Conservation (phyloP, 2,797 vertebrate genomes). For the Margarornis squamiger region DNA sequence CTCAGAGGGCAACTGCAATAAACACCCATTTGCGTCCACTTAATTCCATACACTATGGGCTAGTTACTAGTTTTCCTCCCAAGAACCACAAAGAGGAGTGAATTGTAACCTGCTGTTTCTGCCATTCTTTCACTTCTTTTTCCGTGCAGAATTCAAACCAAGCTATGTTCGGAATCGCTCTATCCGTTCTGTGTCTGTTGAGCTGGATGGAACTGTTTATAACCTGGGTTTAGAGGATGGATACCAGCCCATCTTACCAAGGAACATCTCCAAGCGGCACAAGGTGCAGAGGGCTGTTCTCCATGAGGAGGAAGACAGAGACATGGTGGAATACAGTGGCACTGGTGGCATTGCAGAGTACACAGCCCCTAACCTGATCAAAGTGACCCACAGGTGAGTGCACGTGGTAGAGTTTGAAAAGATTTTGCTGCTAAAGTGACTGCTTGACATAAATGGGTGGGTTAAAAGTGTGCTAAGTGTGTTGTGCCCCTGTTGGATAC, state of each 20-base stretch:
- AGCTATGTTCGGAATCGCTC: slow-evolving; percentile 86
- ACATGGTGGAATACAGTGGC: slow-evolving; percentile 83
- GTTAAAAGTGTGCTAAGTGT: not conserved
- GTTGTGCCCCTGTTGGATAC: not conserved
- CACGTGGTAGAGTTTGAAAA: rapidly evolving
- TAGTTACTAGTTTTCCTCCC: not conserved
- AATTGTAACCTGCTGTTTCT: not conserved
- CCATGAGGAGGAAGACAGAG: slow-evolving; percentile 65
- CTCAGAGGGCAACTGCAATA: not conserved
- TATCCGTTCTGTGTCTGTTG: slow-evolving; percentile 79
- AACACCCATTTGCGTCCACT: not conserved
- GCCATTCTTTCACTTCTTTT: not conserved
- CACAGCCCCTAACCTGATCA: slow-evolving; percentile 81
- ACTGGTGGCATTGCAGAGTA: slow-evolving; percentile 79
- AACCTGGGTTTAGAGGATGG: slow-evolving; percentile 80
- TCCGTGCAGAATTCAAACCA: slow-evolving; percentile 85
- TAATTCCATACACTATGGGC: not conserved
- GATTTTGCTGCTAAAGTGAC: not conserved
- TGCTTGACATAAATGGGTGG: not conserved
- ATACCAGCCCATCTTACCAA: slow-evolving; percentile 71
- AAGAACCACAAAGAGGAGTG: not conserved
- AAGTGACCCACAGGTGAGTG: slow-evolving; percentile 91
- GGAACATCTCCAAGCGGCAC: slow-evolving; percentile 78
- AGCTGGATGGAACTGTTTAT: slow-evolving; percentile 79
- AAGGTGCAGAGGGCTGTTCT: slow-evolving; percentile 62